Conservation (phyloP, 2,113 vertebrate genomes). For the Panthera leo region DNA sequence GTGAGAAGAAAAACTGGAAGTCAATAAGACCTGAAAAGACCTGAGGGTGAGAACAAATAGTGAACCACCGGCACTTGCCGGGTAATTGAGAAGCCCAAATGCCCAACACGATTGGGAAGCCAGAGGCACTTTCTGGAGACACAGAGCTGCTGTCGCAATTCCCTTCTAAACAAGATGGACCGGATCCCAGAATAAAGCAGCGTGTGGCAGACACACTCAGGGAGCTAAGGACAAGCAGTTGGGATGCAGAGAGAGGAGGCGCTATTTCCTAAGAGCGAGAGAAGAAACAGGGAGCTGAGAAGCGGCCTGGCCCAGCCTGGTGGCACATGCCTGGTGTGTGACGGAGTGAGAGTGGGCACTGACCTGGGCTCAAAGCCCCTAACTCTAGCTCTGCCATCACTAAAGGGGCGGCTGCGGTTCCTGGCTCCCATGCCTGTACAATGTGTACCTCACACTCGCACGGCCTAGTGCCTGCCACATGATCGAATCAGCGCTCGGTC, state of each 20-base stretch:
- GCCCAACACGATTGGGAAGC: not conserved
- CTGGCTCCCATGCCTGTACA: not conserved
- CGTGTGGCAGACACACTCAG: fast-evolving
- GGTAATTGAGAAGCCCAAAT: not conserved
- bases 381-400: not conserved
- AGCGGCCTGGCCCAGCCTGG: too few species aligned
- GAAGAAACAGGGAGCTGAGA: not conserved
- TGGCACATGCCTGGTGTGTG: too few species aligned
- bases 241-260: not conserved
- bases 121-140: not conserved
- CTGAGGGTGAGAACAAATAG: slow-evolving; percentile 20
- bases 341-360: not conserved
- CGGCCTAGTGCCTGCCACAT: not conserved
- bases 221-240: not conserved
- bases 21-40: slow-evolving; percentile 50
- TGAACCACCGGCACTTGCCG: not conserved
- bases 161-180: not conserved
- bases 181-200: not conserved
- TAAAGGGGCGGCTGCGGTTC: not conserved
- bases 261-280: not conserved
- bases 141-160: not conserved
- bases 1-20: slow-evolving; percentile 59
- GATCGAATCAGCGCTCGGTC: not conserved
- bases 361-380: not conserved
- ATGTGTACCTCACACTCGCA: not conserved